A percentile compares a stretch with the other conserved stretches of the same genome.
Evolutionary conservation across 2,113 vertebrate genomes (phyloP).

Genomic region (Takifugu bimaculatus): DNA sequence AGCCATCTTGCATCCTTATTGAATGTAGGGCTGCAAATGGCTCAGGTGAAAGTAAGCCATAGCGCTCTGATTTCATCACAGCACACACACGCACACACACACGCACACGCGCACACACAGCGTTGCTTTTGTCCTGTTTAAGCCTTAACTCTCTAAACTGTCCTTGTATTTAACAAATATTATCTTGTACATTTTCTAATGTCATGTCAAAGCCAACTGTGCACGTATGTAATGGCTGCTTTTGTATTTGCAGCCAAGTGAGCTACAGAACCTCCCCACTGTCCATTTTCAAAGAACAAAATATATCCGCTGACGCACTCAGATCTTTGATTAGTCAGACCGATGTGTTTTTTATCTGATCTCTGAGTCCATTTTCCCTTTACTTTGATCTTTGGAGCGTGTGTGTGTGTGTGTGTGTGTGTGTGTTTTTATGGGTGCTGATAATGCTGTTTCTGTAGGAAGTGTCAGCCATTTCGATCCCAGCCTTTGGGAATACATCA

Average conservation of each 20-base stretch:
- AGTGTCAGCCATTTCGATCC: slow-evolving; percentile 71
- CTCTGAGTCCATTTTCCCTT: not conserved
- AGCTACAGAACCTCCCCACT: slow-evolving; percentile 13
- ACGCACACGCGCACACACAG: slow-evolving; percentile 19
- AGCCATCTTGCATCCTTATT: slow-evolving; percentile 54
- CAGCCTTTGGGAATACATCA: slow-evolving; percentile 59
- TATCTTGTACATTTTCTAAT: slow-evolving; percentile 57
- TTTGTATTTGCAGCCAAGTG: slow-evolving; percentile 51
- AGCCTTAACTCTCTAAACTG: slow-evolving; percentile 77
- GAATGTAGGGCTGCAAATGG: slow-evolving; percentile 45
- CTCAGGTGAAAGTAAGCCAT: slow-evolving; percentile 64
- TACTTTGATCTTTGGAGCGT: not conserved
- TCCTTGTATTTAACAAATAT: slow-evolving; percentile 54
- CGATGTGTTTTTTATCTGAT: not conserved
- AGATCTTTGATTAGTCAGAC: slow-evolving; percentile 28
- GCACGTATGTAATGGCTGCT: slow-evolving; percentile 51
- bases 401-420: not conserved
- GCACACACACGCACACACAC: slow-evolving; percentile 16
- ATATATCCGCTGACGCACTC: slow-evolving; percentile 14
- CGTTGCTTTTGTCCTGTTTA: slow-evolving; percentile 71
- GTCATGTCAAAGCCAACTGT: slow-evolving; percentile 34
- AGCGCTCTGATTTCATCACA: slow-evolving; percentile 54
- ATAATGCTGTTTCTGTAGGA: slow-evolving; percentile 65
- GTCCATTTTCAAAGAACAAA: slow-evolving; percentile 20
- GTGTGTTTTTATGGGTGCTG: slow-evolving; percentile 18